Base-by-base conservation (phyloP, 1,140 invertebrate genomes). In the Danaus plexippus region DNA sequence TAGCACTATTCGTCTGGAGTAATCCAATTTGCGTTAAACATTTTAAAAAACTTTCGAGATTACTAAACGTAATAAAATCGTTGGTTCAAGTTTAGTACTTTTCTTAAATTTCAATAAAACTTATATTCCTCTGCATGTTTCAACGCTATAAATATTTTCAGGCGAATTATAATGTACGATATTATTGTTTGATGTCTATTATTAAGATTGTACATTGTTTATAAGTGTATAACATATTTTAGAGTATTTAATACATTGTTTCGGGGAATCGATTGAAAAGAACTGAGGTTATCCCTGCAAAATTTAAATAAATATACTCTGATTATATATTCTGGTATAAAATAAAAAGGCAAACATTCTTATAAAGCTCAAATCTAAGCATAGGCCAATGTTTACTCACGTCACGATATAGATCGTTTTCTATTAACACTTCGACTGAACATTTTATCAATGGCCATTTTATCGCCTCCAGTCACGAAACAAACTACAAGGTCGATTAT, bases 21-120 rank as follows among this genome's bases (percentile, higher is more conserved):
- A 64, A 64, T 64, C 62, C 58, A 64, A 64, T 64, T 64, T 61
- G 54, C 50, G 59, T 64, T 60, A 64, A 64, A 64, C 54, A 61
- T 58, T 64, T 64, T 64, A 58, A 61, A 61, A 64, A 57, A 61
- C 54, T 61, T 61, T 61, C 51, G 53, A 61, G 54, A 57, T 49
- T 57, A 61, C 54, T 57, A 57, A 57, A 61, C 50, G 50, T 50
- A 43, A 42, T 54, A 22, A 15, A 52, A 57, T 49, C 43, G 54
- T 46, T 57, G 52, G 42, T 57, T 18, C 50, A 50, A 57, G 47
- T 61, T 40, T 51, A 46, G 22, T 11, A 12, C 59, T 61, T 61
- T 56, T 61, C 1, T 43, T 13, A 44, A 53, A 57, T 53, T 57
- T 53, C 50, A 61, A 53, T 61, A 61, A 49, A 61, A 57, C 44